Evolutionary conservation across 2,888 invertebrate species (phyloP), one percentile per base, ranked within the genome.

Genomic region (Corbicula japonica): DNA sequence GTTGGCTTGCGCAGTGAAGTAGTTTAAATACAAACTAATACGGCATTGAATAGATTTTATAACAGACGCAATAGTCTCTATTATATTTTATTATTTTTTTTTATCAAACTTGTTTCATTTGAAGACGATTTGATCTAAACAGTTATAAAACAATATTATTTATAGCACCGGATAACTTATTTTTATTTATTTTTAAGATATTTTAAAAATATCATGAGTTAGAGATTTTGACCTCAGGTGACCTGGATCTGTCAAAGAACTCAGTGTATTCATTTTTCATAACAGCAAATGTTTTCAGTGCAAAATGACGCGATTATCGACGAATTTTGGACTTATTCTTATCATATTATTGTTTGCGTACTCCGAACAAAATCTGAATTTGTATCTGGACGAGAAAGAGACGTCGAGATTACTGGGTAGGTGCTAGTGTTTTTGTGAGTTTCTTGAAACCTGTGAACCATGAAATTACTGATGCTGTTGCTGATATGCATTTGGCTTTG

Each of bases 381-480:
- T 91, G 74, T 91, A 89, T 62, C 83, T 91, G 86, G 88, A 89
- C 72, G 84, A 86, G 32, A 82, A 84, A 66, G 90, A 91, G 76
- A 91, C 90, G 1, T 86, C 82, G 61, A 80, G 88, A 80, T 71
- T 91, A 71, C 80, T 91, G 50, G 91, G 91, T 91, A 84, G 88
- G 89, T 88, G 12, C 50, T 50, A 28, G 65, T 65, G 54, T 77
- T 65, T 61, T 23, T 61, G 38, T 38, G 35, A 41, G 15, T 23
- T 61, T 21, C 28, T 34, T 21, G 41, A 44, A 65, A 34, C 38
- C 50, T 60, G 6, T 62, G 69, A 56, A 61, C 62, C 62, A 30
- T 66, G 58, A 48, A 62, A 41, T 41, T 28, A n/a, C 10, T 56
- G 60, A 65, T 34, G 70, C 34, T 76, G 65, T 21, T 52, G 66